These are phyloP conservation scores for Anoplopoma fimbria DNA, from an alignment of 2,113 vertebrate species.

Conservation along the genomic window DNA sequence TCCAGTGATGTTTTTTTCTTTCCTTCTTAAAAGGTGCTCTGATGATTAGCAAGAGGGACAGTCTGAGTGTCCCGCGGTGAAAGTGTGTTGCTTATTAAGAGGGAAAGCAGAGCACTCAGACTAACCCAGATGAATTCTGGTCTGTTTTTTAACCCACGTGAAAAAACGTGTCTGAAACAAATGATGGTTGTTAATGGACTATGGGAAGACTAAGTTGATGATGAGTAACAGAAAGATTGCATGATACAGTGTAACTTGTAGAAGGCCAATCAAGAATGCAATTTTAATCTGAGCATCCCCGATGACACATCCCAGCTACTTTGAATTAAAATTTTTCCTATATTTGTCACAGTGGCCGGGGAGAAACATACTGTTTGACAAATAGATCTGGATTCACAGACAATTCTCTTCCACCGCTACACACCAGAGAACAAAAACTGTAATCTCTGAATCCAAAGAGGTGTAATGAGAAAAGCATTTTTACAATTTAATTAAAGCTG, in stretches of 20 bases:
- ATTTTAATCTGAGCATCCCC: not conserved
- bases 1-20: slow-evolving; percentile 61
- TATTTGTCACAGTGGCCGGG: not conserved
- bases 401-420: not conserved
- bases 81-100: slow-evolving; percentile 78
- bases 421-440: slow-evolving; percentile 12
- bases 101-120: slow-evolving; percentile 48
- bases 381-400: slow-evolving; percentile 26
- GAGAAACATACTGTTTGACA: not conserved
- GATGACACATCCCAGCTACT: slow-evolving; percentile 8
- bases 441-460: slow-evolving; percentile 18
- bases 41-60: slow-evolving; percentile 72
- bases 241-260: not conserved
- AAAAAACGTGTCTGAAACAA: slow-evolving; percentile 43
- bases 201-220: slow-evolving; percentile 1
- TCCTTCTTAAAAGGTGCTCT: slow-evolving; percentile 65
- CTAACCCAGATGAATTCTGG: slow-evolving; percentile 39
- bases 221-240: slow-evolving; percentile 3
- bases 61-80: slow-evolving; percentile 70
- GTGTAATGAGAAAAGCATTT: not conserved
- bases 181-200: slow-evolving; percentile 30
- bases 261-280: not conserved
- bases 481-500: slow-evolving; percentile 18
- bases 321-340: slow-evolving; percentile 11
- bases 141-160: slow-evolving; percentile 15